These are phyloP conservation scores for Tanypteryx hageni DNA, from an alignment of 2,888 invertebrate genomes.

Conservation along the genomic window DNA sequence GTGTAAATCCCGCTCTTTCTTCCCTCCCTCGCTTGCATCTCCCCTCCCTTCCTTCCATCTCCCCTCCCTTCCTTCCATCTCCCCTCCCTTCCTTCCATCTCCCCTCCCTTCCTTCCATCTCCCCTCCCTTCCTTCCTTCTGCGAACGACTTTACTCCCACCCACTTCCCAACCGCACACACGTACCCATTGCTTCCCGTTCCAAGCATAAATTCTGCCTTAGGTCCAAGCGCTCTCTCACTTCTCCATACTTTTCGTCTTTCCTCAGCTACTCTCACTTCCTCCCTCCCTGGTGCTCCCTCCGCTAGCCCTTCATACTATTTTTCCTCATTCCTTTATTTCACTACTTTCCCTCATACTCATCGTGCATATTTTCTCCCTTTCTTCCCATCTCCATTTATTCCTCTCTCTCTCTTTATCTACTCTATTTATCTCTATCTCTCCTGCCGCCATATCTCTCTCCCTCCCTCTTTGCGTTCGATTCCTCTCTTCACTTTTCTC, in stretches of 20 bases:
- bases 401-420: too few species aligned
- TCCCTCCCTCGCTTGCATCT: neutral
- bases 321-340: too few species aligned
- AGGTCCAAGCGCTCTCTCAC: neutral
- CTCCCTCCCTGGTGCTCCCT: neutral
- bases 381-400: too few species aligned
- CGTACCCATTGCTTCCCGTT: constrained; percentile 2
- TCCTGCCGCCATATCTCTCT: too few species aligned
- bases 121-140: too few species aligned
- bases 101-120: too few species aligned
- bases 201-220: neutral
- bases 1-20: constrained; percentile 28
- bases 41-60: neutral
- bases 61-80: too few species aligned
- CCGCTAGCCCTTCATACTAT: neutral
- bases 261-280: neutral
- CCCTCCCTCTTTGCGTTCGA: too few species aligned
- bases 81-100: neutral
- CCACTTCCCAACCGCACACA: neutral
- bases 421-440: too few species aligned
- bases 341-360: too few species aligned
- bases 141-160: neutral
- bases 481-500: too few species aligned
- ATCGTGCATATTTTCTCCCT: too few species aligned
- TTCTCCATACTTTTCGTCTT: neutral